Base-by-base conservation (phyloP, 2,888 invertebrate genomes). In the Chrysolina haemoptera region DNA sequence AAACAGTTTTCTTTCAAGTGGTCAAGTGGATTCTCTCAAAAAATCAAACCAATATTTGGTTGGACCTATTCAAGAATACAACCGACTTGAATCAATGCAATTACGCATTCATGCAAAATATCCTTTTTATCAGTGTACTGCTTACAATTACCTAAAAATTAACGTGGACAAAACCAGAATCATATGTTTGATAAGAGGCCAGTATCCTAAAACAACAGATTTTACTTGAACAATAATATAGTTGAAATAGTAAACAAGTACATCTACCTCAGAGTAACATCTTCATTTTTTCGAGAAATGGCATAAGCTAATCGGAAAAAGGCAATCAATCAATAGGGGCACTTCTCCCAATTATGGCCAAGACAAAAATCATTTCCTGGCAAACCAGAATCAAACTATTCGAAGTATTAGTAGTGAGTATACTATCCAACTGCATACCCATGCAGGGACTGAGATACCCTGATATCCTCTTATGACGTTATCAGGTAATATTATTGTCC, bases 111-210 rank as follows among this genome's bases (percentile, higher is more conserved):
- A n/a, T n/a, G n/a, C n/a, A n/a, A n/a, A n/a, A n/a, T n/a, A n/a
- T n/a, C n/a, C n/a, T n/a, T n/a, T n/a, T n/a, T n/a, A n/a, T n/a
- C n/a, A n/a, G n/a, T n/a, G n/a, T n/a, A n/a, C 2, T 6, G 1
- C 16, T 10, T 2, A 16, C 12, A 59, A 59, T 27, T 20, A 16
- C 3, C 27, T 59, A 1, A 20, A 4, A 27, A 20, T 22, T 18
- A 59, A 59, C 18, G 59, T 59, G 20, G 18, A 59, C 59, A 59
- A 59, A 59, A 59, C 59, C 59, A 59, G 20, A 59, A 59, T 59
- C 8, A 59, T 59, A 20, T 18, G 59, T 27, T 59, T 59, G 6
- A 10, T 22, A 6, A 16, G 59, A 59, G 22, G 20, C 20, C 9
- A 16, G 6, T 59, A 18, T 20, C 20, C 22, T 1, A 12, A 18